Evolutionary conservation across 1,140 invertebrate genomes (phyloP).

Genomic region (Pseudomyrmex gracilis): DNA sequence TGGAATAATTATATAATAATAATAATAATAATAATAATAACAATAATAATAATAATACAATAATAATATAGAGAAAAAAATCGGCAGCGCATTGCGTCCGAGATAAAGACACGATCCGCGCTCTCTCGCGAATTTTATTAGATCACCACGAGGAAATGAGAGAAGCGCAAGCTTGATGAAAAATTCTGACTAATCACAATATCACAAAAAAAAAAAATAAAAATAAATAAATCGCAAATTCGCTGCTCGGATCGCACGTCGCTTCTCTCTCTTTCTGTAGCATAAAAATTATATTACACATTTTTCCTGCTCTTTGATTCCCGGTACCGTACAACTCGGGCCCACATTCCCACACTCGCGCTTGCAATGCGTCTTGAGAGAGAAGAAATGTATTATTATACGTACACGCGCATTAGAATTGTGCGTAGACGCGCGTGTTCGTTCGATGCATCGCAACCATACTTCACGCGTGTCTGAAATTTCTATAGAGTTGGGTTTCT

Average conservation of each 20-base stretch:
- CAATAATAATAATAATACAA: conserved; percentile 55
- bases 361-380: conserved; percentile 15
- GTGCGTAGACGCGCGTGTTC: conserved; percentile 43
- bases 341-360: neutral
- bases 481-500: too few species aligned
- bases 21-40: conserved; percentile 49
- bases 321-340: conserved; percentile 20
- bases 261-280: conserved; percentile 52
- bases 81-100: conserved; percentile 51
- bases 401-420: conserved; percentile 1
- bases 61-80: conserved; percentile 68
- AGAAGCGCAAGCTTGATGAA: conserved; percentile 37
- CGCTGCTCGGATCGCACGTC: conserved; percentile 27
- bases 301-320: conserved; percentile 62
- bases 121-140: conserved; percentile 31
- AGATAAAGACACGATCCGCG: conserved; percentile 1
- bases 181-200: conserved; percentile 63
- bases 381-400: neutral
- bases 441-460: neutral
- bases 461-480: neutral
- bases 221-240: conserved; percentile 72
- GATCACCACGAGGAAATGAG: conserved; percentile 18
- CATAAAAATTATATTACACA: conserved; percentile 69
- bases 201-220: conserved; percentile 48
- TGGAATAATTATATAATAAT: conserved; percentile 47